Conservation (phyloP, 2,888 invertebrate species). For the Saturnia japonica region DNA sequence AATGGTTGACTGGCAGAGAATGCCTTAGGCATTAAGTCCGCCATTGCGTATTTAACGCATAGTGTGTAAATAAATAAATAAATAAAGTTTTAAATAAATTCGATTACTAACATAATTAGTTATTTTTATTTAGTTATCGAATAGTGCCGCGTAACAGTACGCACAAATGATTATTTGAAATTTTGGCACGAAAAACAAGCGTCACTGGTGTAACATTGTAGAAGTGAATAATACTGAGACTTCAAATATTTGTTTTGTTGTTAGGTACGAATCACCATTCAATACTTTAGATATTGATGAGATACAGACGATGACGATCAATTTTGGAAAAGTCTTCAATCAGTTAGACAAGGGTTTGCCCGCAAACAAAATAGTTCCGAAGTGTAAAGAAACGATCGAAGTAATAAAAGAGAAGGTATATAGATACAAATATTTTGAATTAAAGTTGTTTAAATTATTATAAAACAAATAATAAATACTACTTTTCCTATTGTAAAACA, state of each 20-base stretch:
- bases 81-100: too few relatives aligned
- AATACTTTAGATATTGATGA: slow-evolving; percentile 87
- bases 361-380: slow-evolving; percentile 88
- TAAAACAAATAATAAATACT: neutral
- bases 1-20: too few relatives aligned
- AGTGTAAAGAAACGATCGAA: slow-evolving; percentile 89
- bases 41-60: too few relatives aligned
- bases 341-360: slow-evolving; percentile 92
- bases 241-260: slow-evolving; percentile 21
- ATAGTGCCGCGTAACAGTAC: too few relatives aligned
- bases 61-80: too few relatives aligned
- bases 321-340: slow-evolving; percentile 88
- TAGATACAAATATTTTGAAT: neutral
- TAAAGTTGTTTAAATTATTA: neutral
- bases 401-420: slow-evolving; percentile 88
- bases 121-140: too few relatives aligned
- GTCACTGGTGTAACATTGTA: neutral
- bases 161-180: neutral
- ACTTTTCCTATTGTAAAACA: neutral
- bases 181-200: neutral
- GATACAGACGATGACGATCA: slow-evolving; percentile 84
- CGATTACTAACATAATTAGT: too few relatives aligned
- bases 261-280: slow-evolving; percentile 80
- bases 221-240: neutral
- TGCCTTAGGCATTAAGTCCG: too few relatives aligned